These are phyloP conservation scores for Thalassophryne amazonica DNA, from an alignment of 2,797 vertebrate species.

Conservation along the genomic window DNA sequence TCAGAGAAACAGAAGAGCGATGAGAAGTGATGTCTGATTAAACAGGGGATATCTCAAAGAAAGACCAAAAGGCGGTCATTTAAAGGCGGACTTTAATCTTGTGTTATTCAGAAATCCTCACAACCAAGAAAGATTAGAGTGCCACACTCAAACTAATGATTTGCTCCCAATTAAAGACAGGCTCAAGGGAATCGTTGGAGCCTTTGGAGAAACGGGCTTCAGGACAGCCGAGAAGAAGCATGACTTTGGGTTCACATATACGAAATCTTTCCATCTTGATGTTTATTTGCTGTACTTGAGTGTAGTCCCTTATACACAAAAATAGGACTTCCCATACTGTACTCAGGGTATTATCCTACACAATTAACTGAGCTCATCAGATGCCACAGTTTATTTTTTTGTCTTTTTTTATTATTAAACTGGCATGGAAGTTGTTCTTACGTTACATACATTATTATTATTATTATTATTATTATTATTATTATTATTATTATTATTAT, in stretches of 20 bases:
- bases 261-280: not conserved
- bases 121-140: constrained; percentile 58
- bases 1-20: constrained; percentile 24
- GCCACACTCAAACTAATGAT: constrained; percentile 53
- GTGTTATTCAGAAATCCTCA: constrained; percentile 44
- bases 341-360: too few species aligned
- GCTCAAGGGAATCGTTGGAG: constrained; percentile 40
- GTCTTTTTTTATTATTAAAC: too few species aligned
- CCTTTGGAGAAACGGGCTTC: constrained; percentile 6
- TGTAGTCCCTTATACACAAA: too few species aligned
- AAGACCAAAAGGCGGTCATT: constrained; percentile 59
- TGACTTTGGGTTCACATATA: constrained; percentile 7
- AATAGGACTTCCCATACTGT: too few species aligned
- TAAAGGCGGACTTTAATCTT: constrained; percentile 67
- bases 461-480: too few species aligned
- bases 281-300: not conserved
- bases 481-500: too few species aligned
- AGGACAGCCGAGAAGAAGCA: constrained; percentile 17
- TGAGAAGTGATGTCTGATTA: constrained; percentile 50
- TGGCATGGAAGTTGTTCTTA: too few species aligned
- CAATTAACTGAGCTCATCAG: too few species aligned
- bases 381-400: too few species aligned
- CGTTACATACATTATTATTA: too few species aligned
- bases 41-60: constrained; percentile 34
- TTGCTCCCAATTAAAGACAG: constrained; percentile 59